Base-by-base conservation (phyloP, 2,113 vertebrate species). In the Acrocephalus arundinaceus region DNA sequence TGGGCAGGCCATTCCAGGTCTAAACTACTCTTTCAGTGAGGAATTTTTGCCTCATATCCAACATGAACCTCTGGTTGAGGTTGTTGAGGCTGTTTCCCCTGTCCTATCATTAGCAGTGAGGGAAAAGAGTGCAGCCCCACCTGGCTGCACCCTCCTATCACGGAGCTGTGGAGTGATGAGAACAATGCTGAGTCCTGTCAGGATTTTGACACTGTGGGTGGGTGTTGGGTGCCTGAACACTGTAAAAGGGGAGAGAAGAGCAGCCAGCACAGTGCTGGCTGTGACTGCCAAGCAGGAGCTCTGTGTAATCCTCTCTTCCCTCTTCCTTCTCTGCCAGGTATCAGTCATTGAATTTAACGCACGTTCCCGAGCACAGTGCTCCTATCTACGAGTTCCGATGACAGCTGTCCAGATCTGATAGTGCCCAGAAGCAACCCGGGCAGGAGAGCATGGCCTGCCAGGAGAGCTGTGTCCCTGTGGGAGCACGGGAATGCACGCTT, bases 351-450 rank as follows among this genome's bases (percentile, higher is more conserved):
- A 99, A 99, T 95, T 98, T 99, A 88, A 99, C 98, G 78, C 99
- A 99, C 4, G 98, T 99, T 95, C 98, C 97, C 21, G 99, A 99
- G 97, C 98, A 99, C 98, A 99, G 99, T 11, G 98, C 98, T 48
- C 98, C 99, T 92, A 99, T 99, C 97, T 99, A 99, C 24, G 99
- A 99, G 92, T 99, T 99, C 96, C 99, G 99, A 98, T 99, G 99
- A 99, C 98, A 95, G 78, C 76, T 65, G 89, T 43, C 94, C 66
- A n/a, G 81, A 87, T 77, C 81, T 91, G 93, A 81, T 74, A 92
- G 85, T 37, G 7, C 97, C 93, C 96, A 66, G 96, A 97, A 94
- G 97, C 96, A 95, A 96, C 65, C 15, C 30, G 96, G 98, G 98
- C 97, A 97, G 95, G 96, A 95, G 97, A 83, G 90, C 96, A 78